Evolutionary conservation across 2,113 vertebrate species (phyloP), one percentile per base, ranked within the genome.

Genomic region (Cyphomyrus discorhynchus): DNA sequence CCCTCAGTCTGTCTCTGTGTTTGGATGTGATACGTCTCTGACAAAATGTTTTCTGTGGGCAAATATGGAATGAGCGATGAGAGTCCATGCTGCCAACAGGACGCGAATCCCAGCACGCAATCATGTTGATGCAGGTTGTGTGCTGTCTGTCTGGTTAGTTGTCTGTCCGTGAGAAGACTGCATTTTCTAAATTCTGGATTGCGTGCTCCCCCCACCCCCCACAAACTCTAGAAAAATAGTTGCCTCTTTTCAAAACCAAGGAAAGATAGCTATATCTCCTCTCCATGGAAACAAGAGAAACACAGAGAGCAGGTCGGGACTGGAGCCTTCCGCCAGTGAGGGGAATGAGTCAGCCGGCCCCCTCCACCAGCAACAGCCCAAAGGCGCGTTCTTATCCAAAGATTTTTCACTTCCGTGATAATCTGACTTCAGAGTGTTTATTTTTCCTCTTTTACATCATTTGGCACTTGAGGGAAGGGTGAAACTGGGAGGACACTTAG

Each of bases 241-340:
- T 58, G 15, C 9, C 13, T 70, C 42, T 88, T 42, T 49, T 47
- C 45, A 49, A 47, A 87, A 52, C 15, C 85, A 87, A 35, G 52
- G 17, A 88, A 8, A 90, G n/a, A 90, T 66, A 88, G 21, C 19
- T 42, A 47, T 21, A 89, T 89, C 87, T 90, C 89, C 66, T 91
- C 90, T 88, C 91, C 52, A 92, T 91, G 89, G 92, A 91, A 93
- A 91, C 83, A 42, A 80, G 53, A 87, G 39, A 89, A 45, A 84
- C 49, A 52, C 19, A 56, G 50, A 87, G 84, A 83, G 45, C 56
- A 87, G 83, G 82, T 86, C 74, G 17, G 50, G 45, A 4, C 47
- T 90, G 31, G 52, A 90, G 87, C 74, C 88, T 88, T 88, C 88
- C 39, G n/a, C 66, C 46, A 86, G 84, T 58, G 58, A 83, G 58